Conservation (phyloP, 2,113 vertebrate genomes). For the Callospermophilus lateralis region DNA sequence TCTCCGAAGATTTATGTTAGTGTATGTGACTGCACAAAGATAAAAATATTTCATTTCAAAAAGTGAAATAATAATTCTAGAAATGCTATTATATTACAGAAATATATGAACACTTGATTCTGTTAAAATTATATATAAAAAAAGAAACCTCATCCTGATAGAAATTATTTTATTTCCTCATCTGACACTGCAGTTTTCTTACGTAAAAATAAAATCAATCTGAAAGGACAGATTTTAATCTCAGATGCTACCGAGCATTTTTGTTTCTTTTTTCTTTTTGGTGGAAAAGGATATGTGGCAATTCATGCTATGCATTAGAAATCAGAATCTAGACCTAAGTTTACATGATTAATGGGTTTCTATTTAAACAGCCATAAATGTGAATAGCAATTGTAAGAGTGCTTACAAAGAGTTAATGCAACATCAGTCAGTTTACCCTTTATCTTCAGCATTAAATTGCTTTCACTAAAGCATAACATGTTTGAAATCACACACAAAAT, state of each 20-base stretch:
- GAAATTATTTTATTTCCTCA: conserved; percentile 66
- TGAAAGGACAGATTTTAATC: conserved; percentile 76
- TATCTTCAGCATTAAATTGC: conserved; percentile 57
- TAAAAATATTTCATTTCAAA: conserved; percentile 50
- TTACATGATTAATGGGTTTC: conserved; percentile 72
- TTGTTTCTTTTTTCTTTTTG: conserved; percentile 12
- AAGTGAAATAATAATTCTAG: conserved; percentile 45
- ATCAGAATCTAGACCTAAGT: conserved; percentile 52
- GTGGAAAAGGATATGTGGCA: conserved; percentile 27
- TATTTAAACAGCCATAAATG: conserved; percentile 59
- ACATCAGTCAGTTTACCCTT: conserved; percentile 50
- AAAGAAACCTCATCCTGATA: conserved; percentile 42
- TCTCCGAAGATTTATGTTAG: not conserved
- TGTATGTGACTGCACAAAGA: not conserved
- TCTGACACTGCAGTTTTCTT: conserved; percentile 59
- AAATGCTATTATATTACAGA: conserved; percentile 54
- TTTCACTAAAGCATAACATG: conserved; percentile 34
- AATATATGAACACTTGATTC: conserved; percentile 34
- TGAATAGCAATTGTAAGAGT: conserved; percentile 64
- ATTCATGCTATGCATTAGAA: conserved; percentile 59
- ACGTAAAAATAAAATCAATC: conserved; percentile 72
- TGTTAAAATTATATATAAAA: conserved; percentile 38
- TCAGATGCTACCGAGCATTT: conserved; percentile 48
- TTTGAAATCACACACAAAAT: conserved; percentile 52
- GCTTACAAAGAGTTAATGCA: conserved; percentile 61